Conservation (phyloP, 1,140 invertebrate species). For the Drosophila paulistorum region DNA sequence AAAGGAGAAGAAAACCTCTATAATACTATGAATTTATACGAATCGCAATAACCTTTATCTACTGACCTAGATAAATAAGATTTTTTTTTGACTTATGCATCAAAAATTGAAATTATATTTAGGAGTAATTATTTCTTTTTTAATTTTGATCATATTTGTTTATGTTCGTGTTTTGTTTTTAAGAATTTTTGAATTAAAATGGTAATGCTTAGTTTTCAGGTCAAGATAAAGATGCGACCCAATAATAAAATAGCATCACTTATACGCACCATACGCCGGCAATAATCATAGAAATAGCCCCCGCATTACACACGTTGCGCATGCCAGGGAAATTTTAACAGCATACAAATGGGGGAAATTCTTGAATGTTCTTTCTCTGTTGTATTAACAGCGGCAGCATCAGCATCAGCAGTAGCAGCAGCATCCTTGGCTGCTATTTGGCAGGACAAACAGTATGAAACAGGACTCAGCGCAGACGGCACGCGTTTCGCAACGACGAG, state of each 20-base stretch:
- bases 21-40: too few species aligned
- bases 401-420: slow-evolving; percentile 4
- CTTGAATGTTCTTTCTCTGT: slow-evolving; percentile 33
- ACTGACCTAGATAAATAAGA: not conserved
- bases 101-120: not conserved
- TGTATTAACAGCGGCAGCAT: slow-evolving; percentile 13
- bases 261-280: slow-evolving; percentile 56
- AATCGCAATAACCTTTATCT: too few species aligned
- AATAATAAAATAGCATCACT: slow-evolving; percentile 39
- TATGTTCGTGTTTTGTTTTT: not conserved
- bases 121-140: not conserved
- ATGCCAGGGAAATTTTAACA: slow-evolving; percentile 79
- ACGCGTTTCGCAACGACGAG: slow-evolving; percentile 65
- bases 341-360: slow-evolving; percentile 55
- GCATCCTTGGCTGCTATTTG: slow-evolving; percentile 38
- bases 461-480: slow-evolving; percentile 79
- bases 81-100: not conserved
- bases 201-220: slow-evolving; percentile 1
- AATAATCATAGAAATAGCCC: slow-evolving; percentile 24
- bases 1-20: too few species aligned
- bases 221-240: slow-evolving; percentile 11
- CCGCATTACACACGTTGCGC: slow-evolving; percentile 52
- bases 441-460: slow-evolving; percentile 62
- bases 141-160: not conserved
- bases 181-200: not conserved